Evolutionary conservation across 2,797 vertebrate species (phyloP), one percentile per base, ranked within the genome.

Genomic region (Lepilemur septentrionalis): DNA sequence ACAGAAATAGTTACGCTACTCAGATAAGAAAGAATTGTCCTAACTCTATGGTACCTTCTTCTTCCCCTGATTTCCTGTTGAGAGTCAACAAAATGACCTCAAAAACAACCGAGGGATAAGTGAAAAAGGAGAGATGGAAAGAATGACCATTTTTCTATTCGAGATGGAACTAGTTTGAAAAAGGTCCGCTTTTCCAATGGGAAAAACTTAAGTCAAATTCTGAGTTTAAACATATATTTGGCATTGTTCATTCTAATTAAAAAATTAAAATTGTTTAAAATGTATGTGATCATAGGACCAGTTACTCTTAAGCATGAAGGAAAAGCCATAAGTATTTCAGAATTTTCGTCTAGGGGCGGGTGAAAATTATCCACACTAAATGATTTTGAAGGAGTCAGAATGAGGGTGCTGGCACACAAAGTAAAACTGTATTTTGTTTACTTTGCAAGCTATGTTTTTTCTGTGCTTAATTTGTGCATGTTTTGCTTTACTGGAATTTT

Each of bases 401-500:
- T 43, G 17, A 82, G 2, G 2, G 23, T 38, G 3, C 1, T 1
- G 11, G 4, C 6, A 52, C 2, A 50, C 5, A 72, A 35, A 59
- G 35, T 22, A 55, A 89, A 69, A 41, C 5, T 57, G 23, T 65
- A 6, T 55, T 85, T 69, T 18, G 23, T 65, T 91, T 46, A 13
- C 12, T 72, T 63, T 50, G 20, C 28, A 57, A 72, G 32, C 57
- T 80, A 9, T 25, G 30, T 3, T 50, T 52, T 4, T n/a, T 73
- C 12, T 57, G 9, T 57, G 4, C 25, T 46, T 90, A 65, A 65
- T 90, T n/a, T 65, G 1, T 13, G 9, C 1, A 23, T 48, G 79
- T 80, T 88, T 57, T 63, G 4, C 23, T 80, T 73, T 35, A 2
- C 12, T 41, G 12, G 5, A 41, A 52, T 50, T 61, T 41, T 75